Percentiles rank a stretch among this genome's conserved stretches.
Evolutionary conservation across 2,888 invertebrate genomes (phyloP).

Genomic region (Sthenelais limicola): DNA sequence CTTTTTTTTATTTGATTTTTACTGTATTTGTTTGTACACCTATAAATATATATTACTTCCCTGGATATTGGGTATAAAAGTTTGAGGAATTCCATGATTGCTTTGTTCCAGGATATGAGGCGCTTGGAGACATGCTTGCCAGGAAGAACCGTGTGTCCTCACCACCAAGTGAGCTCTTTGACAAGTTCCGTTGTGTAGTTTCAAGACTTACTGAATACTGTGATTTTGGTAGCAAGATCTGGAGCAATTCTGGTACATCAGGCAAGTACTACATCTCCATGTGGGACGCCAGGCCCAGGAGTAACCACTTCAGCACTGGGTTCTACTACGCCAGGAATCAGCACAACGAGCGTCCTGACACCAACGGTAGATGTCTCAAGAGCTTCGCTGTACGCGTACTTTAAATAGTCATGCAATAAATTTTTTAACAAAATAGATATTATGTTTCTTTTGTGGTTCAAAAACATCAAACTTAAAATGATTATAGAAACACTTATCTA

Average conservation of each 20-base stretch:
- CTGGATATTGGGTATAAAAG: not conserved
- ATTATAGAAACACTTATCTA: too few relatives aligned
- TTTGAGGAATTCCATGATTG: not conserved
- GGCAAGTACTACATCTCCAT: slow-evolving; percentile 12
- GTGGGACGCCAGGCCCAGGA: not conserved
- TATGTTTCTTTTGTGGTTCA: too few relatives aligned
- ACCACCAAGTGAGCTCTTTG: not conserved
- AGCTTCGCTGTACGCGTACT: not conserved
- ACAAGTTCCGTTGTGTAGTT: slow-evolving; percentile 12
- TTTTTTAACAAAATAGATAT: too few relatives aligned
- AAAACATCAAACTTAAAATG: too few relatives aligned
- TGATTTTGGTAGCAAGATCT: not conserved
- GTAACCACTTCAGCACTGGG: not conserved
- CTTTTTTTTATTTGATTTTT: too few relatives aligned
- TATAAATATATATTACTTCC: not conserved
- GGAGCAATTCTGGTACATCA: slow-evolving; percentile 9
- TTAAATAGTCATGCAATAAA: not conserved
- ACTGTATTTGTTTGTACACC: not conserved
- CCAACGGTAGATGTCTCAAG: slow-evolving; percentile 1
- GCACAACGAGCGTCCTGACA: slow-evolving; percentile 3
- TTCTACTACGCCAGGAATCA: slow-evolving; percentile 22
- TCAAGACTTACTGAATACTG: not conserved
- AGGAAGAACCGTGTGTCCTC: not conserved
- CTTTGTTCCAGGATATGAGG: slow-evolving; percentile 2
- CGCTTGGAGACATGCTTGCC: slow-evolving; percentile 9